Evolutionary conservation across 2,113 vertebrate genomes (phyloP), one percentile per base, ranked within the genome.

Genomic region (Steatornis caripensis): DNA sequence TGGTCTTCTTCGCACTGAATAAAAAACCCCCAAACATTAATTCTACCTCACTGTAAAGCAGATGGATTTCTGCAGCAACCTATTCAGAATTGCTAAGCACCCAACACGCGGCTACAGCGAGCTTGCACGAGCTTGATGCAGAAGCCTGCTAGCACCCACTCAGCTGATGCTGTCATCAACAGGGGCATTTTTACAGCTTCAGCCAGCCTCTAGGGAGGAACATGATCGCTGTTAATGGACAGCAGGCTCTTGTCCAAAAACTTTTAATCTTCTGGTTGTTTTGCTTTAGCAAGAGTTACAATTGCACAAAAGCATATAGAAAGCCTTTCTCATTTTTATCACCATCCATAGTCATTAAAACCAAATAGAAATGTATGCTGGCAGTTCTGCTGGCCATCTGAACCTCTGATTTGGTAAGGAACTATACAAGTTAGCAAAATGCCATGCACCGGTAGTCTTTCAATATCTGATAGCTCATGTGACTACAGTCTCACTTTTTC

Each of bases 71-170:
- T 83, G 11, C 69, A 51, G n/a, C n/a, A 89, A 7, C 49, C 13
- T 62, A 46, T 41, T 79, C 54, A 85, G 84, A 83, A 76, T 4
- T 66, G 19, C 84, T 76, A 57, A 91, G 41, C 48, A 36, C 21
- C 34, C 0, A 0, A 39, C 32, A 32, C 0, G 0, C 0, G 10
- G 30, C 57, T 68, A 39, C 77, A 5, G 2, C 0, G 3, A 65
- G 45, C 37, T 60, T 24, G 36, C 36, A 26, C 0, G 14, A 80
- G 68, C 62, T 61, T 43, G 29, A 51, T 66, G 85, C 34, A 34
- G 20, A 46, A 74, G 16, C 17, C 46, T 83, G 24, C 32, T 12
- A 57, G 41, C 26, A 53, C 36, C 58, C 66, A 18, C 57, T 45
- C 3, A 29, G 34, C 34, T 80, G 76, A n/a, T 37, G 5, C 15